A percentile compares a stretch with the other conserved stretches of the same genome.
These are phyloP conservation scores for Harlomillsia oculata DNA, from an alignment of 1,140 invertebrate genomes.

Conservation along the genomic window DNA sequence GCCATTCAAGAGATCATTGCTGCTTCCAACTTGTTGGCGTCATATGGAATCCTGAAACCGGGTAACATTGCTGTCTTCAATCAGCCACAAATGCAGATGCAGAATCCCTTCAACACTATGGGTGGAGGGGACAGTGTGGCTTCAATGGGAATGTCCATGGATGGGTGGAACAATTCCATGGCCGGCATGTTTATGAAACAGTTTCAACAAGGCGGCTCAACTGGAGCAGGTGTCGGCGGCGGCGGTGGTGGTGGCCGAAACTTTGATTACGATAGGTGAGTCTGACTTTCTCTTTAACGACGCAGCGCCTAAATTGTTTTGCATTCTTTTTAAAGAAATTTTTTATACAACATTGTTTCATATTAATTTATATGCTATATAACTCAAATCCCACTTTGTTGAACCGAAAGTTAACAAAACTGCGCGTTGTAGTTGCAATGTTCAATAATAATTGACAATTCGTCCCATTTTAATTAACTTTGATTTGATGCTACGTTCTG, in stretches of 20 bases:
- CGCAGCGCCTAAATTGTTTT: neutral
- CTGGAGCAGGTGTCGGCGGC: no score
- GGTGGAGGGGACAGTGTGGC: constrained; percentile 20
- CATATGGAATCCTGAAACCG: constrained; percentile 34
- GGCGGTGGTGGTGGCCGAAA: constrained; percentile 3
- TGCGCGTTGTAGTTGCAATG: neutral
- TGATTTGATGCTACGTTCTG: no score
- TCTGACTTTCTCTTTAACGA: no score
- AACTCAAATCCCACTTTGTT: neutral
- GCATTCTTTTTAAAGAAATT: neutral
- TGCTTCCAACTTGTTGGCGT: constrained; percentile 33
- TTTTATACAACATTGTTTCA: neutral
- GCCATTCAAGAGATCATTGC: constrained; percentile 32
- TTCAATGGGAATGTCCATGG: constrained; percentile 22
- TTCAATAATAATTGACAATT: neutral
- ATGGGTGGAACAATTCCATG: constrained; percentile 32
- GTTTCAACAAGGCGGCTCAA: constrained; percentile 25
- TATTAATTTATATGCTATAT: neutral
- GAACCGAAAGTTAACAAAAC: neutral
- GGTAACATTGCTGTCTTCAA: constrained; percentile 35
- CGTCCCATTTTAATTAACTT: no score
- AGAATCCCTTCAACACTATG: constrained; percentile 30
- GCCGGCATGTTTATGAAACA: constrained; percentile 36
- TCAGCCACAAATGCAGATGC: constrained; percentile 24
- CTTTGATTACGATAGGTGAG: constrained; percentile 11